Evolutionary conservation across 2,797 vertebrate species (phyloP).

Genomic region (Rhinatrema bivittatum): DNA sequence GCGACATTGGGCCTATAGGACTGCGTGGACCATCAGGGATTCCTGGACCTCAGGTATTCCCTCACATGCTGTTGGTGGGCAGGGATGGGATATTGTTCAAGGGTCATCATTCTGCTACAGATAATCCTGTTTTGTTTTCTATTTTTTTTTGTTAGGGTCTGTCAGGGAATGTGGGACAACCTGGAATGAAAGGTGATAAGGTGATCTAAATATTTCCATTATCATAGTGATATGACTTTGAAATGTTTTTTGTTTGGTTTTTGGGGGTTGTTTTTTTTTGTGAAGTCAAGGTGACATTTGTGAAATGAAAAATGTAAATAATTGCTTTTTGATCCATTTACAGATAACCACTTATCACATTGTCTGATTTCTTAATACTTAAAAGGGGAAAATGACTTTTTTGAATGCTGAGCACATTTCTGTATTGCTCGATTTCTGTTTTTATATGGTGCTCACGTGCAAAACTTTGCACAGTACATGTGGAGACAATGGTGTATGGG

Average conservation of each 20-base stretch:
- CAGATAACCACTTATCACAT: not conserved
- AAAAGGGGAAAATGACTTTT: too few relatives aligned
- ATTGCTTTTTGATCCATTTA: not conserved
- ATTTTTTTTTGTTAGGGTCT: conserved; percentile 72
- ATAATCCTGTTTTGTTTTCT: conserved; percentile 9
- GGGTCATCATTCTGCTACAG: not conserved
- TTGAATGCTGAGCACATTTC: too few relatives aligned
- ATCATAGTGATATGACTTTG: conserved; percentile 64
- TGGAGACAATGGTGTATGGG: too few relatives aligned
- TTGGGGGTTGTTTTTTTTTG: too few relatives aligned
- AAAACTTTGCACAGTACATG: too few relatives aligned
- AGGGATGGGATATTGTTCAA: not conserved
- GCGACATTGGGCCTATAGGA: conserved; percentile 73
- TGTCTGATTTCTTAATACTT: not conserved
- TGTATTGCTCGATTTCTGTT: too few relatives aligned
- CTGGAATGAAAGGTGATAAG: conserved; percentile 99
- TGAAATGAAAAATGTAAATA: not conserved
- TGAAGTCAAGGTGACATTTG: not conserved
- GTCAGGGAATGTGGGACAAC: conserved; percentile 76
- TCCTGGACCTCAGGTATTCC: conserved; percentile 76
- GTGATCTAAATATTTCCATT: conserved; percentile 98
- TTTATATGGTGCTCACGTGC: too few relatives aligned
- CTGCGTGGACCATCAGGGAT: conserved; percentile 70
- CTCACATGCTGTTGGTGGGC: not conserved
- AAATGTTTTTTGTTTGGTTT: too few relatives aligned